phyloP scores from a whole-genome alignment of 2,113 vertebrate genomes.

The Myanophis thanlyinensis region DNA sequence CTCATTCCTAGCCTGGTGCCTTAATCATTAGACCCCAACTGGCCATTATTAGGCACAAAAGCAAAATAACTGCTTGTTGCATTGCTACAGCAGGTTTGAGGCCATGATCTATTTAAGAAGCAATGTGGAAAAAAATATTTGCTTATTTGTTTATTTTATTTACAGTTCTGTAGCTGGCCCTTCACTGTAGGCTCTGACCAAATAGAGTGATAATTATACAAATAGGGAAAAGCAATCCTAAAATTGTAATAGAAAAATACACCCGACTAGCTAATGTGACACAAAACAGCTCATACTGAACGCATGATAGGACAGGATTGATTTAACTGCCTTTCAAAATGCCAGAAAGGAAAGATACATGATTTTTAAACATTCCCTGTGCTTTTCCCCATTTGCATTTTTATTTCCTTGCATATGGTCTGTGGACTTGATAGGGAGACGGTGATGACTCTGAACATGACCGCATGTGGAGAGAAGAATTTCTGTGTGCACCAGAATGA shows the following conservation, averaged over 20 bases:
- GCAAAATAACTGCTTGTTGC: background rate
- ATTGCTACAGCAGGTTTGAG: background rate
- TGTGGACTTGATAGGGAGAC: background rate
- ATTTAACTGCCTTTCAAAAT: background rate
- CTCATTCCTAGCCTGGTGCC: background rate
- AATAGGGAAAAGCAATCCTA: background rate
- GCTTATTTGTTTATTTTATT: background rate
- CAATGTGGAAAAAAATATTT: background rate
- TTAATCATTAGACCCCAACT: background rate
- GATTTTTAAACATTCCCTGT: background rate
- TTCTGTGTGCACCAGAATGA: background rate
- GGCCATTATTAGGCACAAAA: background rate
- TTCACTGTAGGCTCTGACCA: background rate
- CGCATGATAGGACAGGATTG: background rate
- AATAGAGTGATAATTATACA: background rate
- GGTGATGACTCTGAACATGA: background rate
- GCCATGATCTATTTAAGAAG: background rate
- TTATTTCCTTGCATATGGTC: background rate
- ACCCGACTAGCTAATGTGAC: background rate
- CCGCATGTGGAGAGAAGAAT: background rate
- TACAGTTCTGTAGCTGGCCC: background rate
- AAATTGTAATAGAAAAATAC: background rate
- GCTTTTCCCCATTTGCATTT: background rate
- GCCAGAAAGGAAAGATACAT: background rate
- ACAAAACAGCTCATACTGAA: background rate